A percentile compares a stretch with the other conserved stretches of the same genome.
Evolutionary conservation across 1,140 invertebrate genomes (phyloP).

Genomic region (Drosophila prosaltans): DNA sequence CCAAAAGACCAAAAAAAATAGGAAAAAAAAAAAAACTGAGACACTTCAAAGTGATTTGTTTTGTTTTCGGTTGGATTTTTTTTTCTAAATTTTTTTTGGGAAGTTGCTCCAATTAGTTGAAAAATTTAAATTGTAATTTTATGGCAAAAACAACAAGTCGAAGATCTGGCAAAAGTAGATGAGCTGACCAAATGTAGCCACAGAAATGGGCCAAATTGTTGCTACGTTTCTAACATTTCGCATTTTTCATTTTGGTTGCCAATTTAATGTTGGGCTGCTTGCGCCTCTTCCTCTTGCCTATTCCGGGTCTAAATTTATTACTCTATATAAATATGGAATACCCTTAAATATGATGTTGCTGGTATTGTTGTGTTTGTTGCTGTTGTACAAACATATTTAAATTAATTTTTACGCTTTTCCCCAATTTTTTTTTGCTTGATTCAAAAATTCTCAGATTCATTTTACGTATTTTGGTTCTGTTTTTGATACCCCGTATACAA

Average conservation of each 20-base stretch:
- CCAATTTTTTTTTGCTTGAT: constrained; percentile 5
- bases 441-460: neutral
- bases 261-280: neutral
- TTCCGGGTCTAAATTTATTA: constrained; percentile 2
- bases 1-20: constrained; percentile 19
- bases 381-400: constrained; percentile 35
- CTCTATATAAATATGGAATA: constrained; percentile 12
- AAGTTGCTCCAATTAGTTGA: constrained; percentile 55
- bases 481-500: neutral
- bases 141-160: constrained; percentile 26
- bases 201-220: constrained; percentile 26
- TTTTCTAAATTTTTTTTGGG: neutral
- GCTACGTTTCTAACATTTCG: neutral
- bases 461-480: neutral
- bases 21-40: constrained; percentile 10
- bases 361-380: constrained; percentile 12
- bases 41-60: constrained; percentile 50
- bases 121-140: constrained; percentile 56
- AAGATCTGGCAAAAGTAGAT: neutral
- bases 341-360: neutral
- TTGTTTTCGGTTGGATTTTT: constrained; percentile 30
- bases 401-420: constrained; percentile 44
- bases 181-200: constrained; percentile 39
- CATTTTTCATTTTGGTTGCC: constrained; percentile 10
- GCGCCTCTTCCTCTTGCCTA: neutral